phyloP scores from a whole-genome alignment of 2,797 vertebrate genomes.

The Siniperca undulata region DNA sequence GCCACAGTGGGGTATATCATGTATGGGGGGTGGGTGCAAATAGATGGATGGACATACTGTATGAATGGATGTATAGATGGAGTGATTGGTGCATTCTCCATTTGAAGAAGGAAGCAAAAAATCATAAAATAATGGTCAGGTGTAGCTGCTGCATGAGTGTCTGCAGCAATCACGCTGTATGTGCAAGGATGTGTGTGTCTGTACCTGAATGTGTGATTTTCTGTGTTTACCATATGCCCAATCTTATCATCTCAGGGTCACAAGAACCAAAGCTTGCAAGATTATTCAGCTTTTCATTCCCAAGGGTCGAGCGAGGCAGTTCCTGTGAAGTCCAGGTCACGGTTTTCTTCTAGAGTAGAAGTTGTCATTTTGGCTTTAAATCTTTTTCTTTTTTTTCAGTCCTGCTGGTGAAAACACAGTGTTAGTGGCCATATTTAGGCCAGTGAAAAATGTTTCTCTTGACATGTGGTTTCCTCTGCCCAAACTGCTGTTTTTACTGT shows the following conservation, averaged over 20 bases:
- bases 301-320: not conserved
- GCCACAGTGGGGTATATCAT: conserved; percentile 24
- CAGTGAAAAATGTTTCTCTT: conserved; percentile 34
- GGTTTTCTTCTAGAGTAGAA: conserved; percentile 22
- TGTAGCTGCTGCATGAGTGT: conserved; percentile 31
- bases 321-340: not conserved
- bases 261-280: conserved; percentile 1
- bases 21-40: conserved; percentile 5
- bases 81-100: conserved; percentile 7
- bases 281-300: conserved; percentile 4
- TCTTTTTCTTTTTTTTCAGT: conserved; percentile 9
- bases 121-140: not conserved
- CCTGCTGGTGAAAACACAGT: conserved; percentile 27
- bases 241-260: not conserved
- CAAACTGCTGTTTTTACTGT: conserved; percentile 36
- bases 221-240: not conserved
- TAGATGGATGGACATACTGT: not conserved
- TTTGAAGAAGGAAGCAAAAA: not conserved
- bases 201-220: not conserved
- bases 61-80: conserved; percentile 27
- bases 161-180: conserved; percentile 21
- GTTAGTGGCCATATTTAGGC: conserved; percentile 47
- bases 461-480: conserved; percentile 56
- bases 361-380: conserved; percentile 46
- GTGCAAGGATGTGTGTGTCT: conserved; percentile 36